Percentiles rank a stretch among this genome's conserved stretches.
Conservation (phyloP, 2,113 vertebrate genomes). For the Asarcornis scutulata region DNA sequence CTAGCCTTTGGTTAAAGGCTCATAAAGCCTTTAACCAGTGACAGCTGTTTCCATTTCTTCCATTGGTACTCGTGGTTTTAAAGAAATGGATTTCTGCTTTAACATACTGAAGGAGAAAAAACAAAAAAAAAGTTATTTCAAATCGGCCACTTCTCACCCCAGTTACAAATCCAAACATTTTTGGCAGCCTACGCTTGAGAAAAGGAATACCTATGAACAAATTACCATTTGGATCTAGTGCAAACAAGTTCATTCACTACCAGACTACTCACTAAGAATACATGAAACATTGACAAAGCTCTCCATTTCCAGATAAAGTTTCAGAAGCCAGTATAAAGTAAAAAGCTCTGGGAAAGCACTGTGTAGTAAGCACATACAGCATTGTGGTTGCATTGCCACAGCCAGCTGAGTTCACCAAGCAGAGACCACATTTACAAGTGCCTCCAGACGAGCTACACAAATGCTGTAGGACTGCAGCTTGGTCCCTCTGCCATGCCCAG, state of each 20-base stretch:
- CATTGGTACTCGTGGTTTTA: not conserved
- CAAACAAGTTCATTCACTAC: not conserved
- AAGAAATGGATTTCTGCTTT: not conserved
- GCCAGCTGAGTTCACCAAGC: not conserved
- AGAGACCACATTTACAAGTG: not conserved
- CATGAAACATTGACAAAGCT: not conserved
- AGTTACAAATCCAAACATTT: not conserved
- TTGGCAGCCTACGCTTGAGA: not conserved
- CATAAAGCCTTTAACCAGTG: not conserved
- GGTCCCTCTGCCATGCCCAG: not conserved
- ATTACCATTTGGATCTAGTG: not conserved
- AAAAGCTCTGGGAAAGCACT: not conserved
- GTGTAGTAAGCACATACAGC: not conserved
- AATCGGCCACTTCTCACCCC: not conserved
- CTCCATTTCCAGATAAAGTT: not conserved
- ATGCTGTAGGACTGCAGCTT: not conserved
- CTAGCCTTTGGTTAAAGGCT: not conserved
- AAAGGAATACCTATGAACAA: not conserved
- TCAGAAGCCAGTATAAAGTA: not conserved
- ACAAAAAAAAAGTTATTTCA: not conserved
- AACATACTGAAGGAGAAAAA: not conserved
- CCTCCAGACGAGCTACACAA: fast-evolving
- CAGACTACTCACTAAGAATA: not conserved
- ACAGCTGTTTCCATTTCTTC: not conserved
- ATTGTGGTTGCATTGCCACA: not conserved